Conservation (phyloP, 2,888 invertebrate species). For the Drosophila siamana region DNA sequence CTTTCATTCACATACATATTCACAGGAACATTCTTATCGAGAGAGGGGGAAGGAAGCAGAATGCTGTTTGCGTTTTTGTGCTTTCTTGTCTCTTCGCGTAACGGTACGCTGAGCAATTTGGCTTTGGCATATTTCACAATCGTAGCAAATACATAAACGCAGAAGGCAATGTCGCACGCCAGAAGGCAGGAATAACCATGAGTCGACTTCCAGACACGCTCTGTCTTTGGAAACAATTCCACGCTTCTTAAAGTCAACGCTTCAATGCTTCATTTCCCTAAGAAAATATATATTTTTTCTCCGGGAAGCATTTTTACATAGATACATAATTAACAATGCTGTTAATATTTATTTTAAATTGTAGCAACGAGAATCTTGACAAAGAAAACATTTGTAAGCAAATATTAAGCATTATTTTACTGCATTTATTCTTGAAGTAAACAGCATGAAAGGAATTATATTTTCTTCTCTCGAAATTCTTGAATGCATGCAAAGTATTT, state of each 20-base stretch:
- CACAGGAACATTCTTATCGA: constrained; percentile 48
- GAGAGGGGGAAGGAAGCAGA: constrained; percentile 19
- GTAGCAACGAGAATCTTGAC: too few species aligned
- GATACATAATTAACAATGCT: too few species aligned
- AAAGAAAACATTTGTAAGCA: too few species aligned
- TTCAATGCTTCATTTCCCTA: too few species aligned
- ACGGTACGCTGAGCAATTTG: constrained; percentile 65
- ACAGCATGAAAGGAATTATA: too few species aligned
- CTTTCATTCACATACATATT: constrained; percentile 14
- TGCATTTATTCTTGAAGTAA: too few species aligned
- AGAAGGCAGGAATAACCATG: constrained; percentile 8
- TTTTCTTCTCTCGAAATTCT: too few species aligned
- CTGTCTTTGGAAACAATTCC: neutral
- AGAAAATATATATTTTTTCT: too few species aligned
- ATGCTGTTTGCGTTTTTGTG: constrained; percentile 57
- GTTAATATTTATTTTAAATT: too few species aligned
- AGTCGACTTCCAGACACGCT: constrained; percentile 1
- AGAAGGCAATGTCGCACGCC: constrained; percentile 36
- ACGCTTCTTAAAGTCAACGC: neutral
- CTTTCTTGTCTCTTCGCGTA: constrained; percentile 50
- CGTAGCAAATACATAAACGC: constrained; percentile 27
- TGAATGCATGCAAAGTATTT: too few species aligned
- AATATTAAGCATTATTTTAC: too few species aligned
- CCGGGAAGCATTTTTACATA: too few species aligned
- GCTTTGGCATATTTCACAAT: constrained; percentile 61